A percentile compares a stretch with the other conserved stretches of the same genome.
These are phyloP conservation scores for Epistrophe eligans DNA, from an alignment of 2,888 invertebrate genomes.

Conservation along the genomic window DNA sequence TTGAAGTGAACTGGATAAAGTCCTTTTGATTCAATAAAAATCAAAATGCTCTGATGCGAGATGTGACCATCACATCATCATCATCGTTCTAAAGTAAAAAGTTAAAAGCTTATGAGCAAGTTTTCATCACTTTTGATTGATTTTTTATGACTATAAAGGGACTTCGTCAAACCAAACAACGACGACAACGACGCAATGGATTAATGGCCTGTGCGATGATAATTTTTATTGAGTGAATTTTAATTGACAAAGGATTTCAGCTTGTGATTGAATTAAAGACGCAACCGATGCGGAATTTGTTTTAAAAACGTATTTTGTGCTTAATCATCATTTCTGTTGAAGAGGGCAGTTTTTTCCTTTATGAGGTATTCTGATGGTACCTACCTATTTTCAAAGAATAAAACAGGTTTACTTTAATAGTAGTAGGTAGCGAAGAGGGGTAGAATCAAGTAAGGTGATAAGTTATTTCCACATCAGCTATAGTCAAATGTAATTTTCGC, in stretches of 20 bases:
- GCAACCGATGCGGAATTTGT: background rate
- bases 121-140: slow-evolving; percentile 57
- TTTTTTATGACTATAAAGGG: slow-evolving; percentile 34
- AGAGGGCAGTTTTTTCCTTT: too few species aligned
- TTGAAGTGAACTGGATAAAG: slow-evolving; percentile 16
- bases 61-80: slow-evolving; percentile 35
- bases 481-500: too few species aligned
- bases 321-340: background rate
- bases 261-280: slow-evolving; percentile 10
- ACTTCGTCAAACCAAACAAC: background rate
- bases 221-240: slow-evolving; percentile 65
- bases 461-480: too few species aligned
- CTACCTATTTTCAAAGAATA: background rate
- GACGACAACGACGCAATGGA: slow-evolving; percentile 23
- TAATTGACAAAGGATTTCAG: slow-evolving; percentile 38
- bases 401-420: too few species aligned
- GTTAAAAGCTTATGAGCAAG: slow-evolving; percentile 52
- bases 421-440: too few species aligned
- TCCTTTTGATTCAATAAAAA: slow-evolving; percentile 62
- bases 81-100: background rate
- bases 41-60: slow-evolving; percentile 41
- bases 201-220: slow-evolving; percentile 57
- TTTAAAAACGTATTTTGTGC: background rate
- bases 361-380: too few species aligned
- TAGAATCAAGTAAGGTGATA: too few species aligned